phyloP scores from a whole-genome alignment of 1,140 invertebrate genomes.

The Euborellia annulipes region DNA sequence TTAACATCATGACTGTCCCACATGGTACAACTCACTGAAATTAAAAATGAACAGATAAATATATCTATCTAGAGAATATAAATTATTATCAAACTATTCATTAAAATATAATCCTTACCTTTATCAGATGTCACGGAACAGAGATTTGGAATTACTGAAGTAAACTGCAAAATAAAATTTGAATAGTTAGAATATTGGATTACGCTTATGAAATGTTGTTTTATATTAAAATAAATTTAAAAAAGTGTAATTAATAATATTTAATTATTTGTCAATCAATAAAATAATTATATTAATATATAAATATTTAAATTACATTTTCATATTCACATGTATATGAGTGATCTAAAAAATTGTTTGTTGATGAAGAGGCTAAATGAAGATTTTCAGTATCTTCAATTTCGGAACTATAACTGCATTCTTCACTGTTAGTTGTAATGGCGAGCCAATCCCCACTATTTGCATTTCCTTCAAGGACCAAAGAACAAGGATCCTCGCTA shows the following conservation, averaged over 20 bases:
- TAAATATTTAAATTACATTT: conserved; percentile 29
- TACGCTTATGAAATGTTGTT: no score
- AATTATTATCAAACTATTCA: conserved; percentile 4
- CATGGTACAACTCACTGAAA: conserved; percentile 78
- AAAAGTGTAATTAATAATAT: no score
- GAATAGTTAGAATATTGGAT: no score
- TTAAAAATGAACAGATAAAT: conserved; percentile 12
- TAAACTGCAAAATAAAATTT: conserved; percentile 29
- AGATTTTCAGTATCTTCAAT: conserved; percentile 40
- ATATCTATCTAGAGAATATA: conserved; percentile 8
- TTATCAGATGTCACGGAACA: conserved; percentile 50
- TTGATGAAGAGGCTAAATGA: no score
- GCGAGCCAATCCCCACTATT: conserved; percentile 60
- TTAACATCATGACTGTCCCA: conserved; percentile 80
- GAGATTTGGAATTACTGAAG: conserved; percentile 53
- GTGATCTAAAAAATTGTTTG: conserved; percentile 35
- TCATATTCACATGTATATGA: conserved; percentile 55
- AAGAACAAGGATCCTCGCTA: no score
- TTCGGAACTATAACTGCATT: conserved; percentile 67
- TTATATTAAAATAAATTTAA: no score
- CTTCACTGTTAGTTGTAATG: conserved; percentile 71
- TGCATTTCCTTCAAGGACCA: no score
- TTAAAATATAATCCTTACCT: conserved; percentile 34
- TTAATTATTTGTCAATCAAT: no score
- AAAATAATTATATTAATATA: no score